A percentile compares a stretch with the other conserved stretches of the same genome.
Evolutionary conservation across 2,797 vertebrate genomes (phyloP).

Genomic region (Parotocinclus haroldoi): DNA sequence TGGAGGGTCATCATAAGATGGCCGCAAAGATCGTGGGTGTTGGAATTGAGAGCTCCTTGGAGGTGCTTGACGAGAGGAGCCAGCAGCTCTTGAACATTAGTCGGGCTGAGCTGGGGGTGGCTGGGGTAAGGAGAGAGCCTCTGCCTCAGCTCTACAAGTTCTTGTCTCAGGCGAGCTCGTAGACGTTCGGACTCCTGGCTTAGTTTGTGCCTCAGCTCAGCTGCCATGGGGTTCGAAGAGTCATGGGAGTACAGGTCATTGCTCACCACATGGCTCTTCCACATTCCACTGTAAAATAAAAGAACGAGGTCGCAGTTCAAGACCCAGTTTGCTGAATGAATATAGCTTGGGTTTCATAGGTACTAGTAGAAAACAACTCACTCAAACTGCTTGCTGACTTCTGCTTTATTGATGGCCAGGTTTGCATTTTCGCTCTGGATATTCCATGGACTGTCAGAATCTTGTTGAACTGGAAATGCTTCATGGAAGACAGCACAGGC

Average conservation of each 20-base stretch:
- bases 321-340: neutral
- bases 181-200: constrained; percentile 67
- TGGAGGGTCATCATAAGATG: constrained; percentile 62
- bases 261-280: constrained; percentile 69
- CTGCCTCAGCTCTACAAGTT: constrained; percentile 68
- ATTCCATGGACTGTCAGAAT: constrained; percentile 46
- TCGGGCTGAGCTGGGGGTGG: constrained; percentile 45
- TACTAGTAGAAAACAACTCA: constrained; percentile 55
- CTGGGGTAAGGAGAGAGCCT: constrained; percentile 62
- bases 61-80: constrained; percentile 65
- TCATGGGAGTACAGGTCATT: constrained; percentile 59
- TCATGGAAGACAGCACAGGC: constrained; percentile 8
- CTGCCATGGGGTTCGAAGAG: constrained; percentile 52
- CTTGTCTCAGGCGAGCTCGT: constrained; percentile 63
- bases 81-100: constrained; percentile 60
- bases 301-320: constrained; percentile 1
- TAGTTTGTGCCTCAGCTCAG: constrained; percentile 65
- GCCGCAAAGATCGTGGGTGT: constrained; percentile 64
- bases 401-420: constrained; percentile 61
- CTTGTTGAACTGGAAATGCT: constrained; percentile 63
- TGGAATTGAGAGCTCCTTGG: constrained; percentile 62
- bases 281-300: constrained; percentile 54
- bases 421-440: constrained; percentile 55
- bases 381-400: constrained; percentile 58
- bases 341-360: neutral